Conservation (phyloP, 1,140 invertebrate genomes). For the Drosophila nikananu region DNA sequence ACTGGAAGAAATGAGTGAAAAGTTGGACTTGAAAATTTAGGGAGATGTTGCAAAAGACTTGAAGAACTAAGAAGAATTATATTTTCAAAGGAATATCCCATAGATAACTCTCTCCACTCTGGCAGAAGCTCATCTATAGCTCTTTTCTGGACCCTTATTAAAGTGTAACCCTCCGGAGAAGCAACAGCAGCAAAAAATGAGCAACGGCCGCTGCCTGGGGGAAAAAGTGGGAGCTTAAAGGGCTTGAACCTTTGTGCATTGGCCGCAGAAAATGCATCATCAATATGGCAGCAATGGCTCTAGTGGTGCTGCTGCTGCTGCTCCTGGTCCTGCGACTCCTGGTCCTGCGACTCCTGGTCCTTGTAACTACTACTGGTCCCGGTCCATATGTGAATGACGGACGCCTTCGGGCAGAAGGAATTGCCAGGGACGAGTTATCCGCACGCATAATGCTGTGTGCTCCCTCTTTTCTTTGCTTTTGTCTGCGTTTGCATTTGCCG, state of each 20-base stretch:
- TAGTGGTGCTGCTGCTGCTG: background rate
- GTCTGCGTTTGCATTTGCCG: slow-evolving; percentile 51
- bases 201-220: slow-evolving; percentile 26
- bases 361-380: slow-evolving; percentile 3
- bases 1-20: slow-evolving; percentile 6
- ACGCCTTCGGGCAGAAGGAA: slow-evolving; percentile 46
- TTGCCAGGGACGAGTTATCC: slow-evolving; percentile 37
- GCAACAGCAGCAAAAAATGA: slow-evolving; percentile 52
- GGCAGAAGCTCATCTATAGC: background rate
- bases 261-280: slow-evolving; percentile 74
- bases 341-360: background rate
- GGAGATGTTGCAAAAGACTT: background rate
- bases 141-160: background rate
- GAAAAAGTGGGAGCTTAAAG: background rate
- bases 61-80: background rate
- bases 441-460: slow-evolving; percentile 40
- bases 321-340: too few relatives aligned
- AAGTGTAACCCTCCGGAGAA: slow-evolving; percentile 12
- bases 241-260: slow-evolving; percentile 40
- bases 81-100: background rate
- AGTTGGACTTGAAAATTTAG: background rate
- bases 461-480: slow-evolving; percentile 48
- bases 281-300: slow-evolving; percentile 54
- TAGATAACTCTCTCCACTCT: background rate
- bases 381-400: slow-evolving; percentile 42